Conservation (phyloP, 2,797 vertebrate species). For the Catharus ustulatus region DNA sequence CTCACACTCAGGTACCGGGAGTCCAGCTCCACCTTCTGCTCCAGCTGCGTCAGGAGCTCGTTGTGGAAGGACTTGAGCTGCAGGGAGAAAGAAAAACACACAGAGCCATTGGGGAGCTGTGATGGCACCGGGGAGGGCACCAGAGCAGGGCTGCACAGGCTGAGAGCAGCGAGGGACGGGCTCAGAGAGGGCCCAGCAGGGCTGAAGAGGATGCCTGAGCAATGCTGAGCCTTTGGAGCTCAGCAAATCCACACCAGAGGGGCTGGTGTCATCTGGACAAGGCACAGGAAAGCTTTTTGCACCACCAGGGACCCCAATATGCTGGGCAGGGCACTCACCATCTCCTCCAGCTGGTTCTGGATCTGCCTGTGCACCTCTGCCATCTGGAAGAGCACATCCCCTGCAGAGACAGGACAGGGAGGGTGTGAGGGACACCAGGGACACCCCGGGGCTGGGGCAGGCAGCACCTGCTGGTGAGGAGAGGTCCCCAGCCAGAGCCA, state of each 20-base stretch:
- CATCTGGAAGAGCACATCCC: conserved; percentile 99
- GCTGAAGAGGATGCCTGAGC: not conserved
- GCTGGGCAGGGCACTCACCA: conserved; percentile 81
- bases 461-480: not conserved
- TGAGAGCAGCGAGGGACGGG: not conserved
- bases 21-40: conserved; percentile 98
- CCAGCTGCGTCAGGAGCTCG: conserved; percentile 93
- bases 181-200: not conserved
- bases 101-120: not conserved
- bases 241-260: not conserved
- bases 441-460: fast-evolving
- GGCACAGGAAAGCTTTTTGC: not conserved
- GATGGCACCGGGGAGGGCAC: not conserved
- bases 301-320: fast-evolving
- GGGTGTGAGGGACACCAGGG: fast-evolving
- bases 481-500: no score
- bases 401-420: conserved; percentile 72
- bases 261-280: not conserved
- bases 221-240: not conserved
- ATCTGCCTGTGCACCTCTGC: conserved; percentile 98
- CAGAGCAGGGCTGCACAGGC: not conserved
- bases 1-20: conserved; percentile 95
- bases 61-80: conserved; percentile 96
- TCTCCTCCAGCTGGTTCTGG: conserved; percentile 96
- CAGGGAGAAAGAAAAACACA: not conserved